A percentile compares a stretch with the other conserved stretches of the same genome.
Evolutionary conservation across 2,113 vertebrate genomes (phyloP).

Genomic region (Orthochromis malagaraziensis): DNA sequence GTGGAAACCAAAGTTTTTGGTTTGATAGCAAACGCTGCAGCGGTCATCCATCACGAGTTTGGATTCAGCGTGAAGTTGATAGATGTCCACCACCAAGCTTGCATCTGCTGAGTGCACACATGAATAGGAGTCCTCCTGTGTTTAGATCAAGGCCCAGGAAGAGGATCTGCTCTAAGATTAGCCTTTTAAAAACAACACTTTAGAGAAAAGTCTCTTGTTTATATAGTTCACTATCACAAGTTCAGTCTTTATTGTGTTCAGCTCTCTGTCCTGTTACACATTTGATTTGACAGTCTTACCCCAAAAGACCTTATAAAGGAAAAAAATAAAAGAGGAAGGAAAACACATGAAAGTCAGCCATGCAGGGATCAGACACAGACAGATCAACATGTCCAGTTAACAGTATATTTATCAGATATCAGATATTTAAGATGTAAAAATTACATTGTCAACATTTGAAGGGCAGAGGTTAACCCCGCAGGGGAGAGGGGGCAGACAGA

Average conservation of each 20-base stretch:
- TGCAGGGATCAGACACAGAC: background rate
- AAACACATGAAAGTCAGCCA: background rate
- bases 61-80: background rate
- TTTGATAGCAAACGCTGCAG: background rate
- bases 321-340: background rate
- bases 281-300: background rate
- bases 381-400: background rate
- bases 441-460: background rate
- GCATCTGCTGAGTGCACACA: background rate
- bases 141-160: background rate
- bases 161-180: background rate
- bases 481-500: background rate
- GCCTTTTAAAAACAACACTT: background rate
- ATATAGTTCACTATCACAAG: background rate
- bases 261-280: background rate
- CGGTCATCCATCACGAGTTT: background rate
- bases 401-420: background rate
- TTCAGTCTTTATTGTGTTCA: background rate
- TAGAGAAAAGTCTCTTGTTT: background rate
- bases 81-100: background rate
- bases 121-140: background rate
- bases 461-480: background rate
- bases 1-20: background rate
- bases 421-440: background rate
- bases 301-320: background rate